These are phyloP conservation scores for Heliconius hewitsoni DNA, from an alignment of 1,140 invertebrate genomes.

Conservation along the genomic window DNA sequence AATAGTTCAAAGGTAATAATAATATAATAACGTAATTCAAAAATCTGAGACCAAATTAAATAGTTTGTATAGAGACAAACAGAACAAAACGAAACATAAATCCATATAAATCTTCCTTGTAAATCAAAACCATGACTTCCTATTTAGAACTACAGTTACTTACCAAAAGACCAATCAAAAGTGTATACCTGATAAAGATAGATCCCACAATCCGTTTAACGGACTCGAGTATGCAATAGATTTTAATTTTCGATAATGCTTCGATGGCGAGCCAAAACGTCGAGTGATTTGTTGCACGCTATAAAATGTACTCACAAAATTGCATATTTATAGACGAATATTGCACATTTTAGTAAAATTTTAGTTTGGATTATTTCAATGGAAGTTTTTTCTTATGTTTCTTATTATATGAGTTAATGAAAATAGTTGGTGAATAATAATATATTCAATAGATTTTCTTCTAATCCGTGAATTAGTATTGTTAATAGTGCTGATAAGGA, in stretches of 20 bases:
- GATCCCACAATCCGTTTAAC: not conserved
- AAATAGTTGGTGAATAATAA: not conserved
- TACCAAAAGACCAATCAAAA: not conserved
- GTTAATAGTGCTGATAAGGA: too few species aligned
- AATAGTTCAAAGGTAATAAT: not conserved
- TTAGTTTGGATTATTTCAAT: not conserved
- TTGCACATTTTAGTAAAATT: not conserved
- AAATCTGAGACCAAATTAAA: not conserved
- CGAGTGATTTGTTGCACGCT: constrained; percentile 9
- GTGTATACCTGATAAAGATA: constrained; percentile 3
- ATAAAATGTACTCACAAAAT: constrained; percentile 14
- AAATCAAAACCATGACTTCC: not conserved
- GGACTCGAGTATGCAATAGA: constrained; percentile 3
- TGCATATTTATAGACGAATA: constrained; percentile 4
- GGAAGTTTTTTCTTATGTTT: not conserved
- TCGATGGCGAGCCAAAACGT: constrained; percentile 2
- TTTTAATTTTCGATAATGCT: constrained; percentile 11
- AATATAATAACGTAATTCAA: not conserved
- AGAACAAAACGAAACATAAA: too few species aligned
- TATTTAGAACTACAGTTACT: not conserved
- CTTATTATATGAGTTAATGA: too few species aligned
- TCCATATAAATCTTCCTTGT: not conserved
- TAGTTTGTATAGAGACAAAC: too few species aligned
- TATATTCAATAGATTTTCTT: too few species aligned
- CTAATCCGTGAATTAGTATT: too few species aligned